Evolutionary conservation across 2,888 invertebrate genomes (phyloP).

Genomic region (Athalia rosae): DNA sequence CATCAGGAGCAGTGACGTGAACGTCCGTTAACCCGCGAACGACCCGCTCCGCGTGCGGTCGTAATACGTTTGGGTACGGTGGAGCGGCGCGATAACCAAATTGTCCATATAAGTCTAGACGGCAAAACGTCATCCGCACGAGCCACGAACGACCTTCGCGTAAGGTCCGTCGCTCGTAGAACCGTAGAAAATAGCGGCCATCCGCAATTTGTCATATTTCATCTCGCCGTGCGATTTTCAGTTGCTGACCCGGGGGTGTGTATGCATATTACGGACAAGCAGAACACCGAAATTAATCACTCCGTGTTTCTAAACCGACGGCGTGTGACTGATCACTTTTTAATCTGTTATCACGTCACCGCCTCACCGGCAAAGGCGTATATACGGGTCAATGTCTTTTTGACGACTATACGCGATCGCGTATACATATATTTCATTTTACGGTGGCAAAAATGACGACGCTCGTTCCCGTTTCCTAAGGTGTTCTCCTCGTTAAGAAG

Average conservation of each 20-base stretch:
- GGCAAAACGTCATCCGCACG: background rate
- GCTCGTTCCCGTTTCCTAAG: too few species aligned
- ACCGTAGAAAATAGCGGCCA: background rate
- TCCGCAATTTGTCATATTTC: background rate
- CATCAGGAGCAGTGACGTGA: too few species aligned
- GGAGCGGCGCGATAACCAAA: constrained; percentile 14
- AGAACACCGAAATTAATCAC: constrained; percentile 7
- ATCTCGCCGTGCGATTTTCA: background rate
- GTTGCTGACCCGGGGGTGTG: background rate
- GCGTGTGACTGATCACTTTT: constrained; percentile 31
- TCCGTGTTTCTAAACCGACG: background rate
- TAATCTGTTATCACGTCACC: constrained; percentile 21
- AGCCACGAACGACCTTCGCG: background rate
- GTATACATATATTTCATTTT: background rate
- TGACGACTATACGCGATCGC: constrained; percentile 5
- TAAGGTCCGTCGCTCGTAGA: constrained; percentile 1
- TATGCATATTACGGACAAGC: constrained; percentile 16
- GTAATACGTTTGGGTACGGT: background rate
- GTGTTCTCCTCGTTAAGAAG: too few species aligned
- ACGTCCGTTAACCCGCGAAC: too few species aligned
- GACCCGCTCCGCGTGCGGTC: too few species aligned
- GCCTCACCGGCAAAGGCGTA: background rate
- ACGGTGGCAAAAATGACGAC: background rate
- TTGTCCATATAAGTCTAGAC: constrained; percentile 12
- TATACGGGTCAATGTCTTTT: constrained; percentile 11